A percentile compares a stretch with the other conserved stretches of the same genome.
phyloP scores from a whole-genome alignment of 2,888 invertebrate genomes.

The Linnaemya vulpina region DNA sequence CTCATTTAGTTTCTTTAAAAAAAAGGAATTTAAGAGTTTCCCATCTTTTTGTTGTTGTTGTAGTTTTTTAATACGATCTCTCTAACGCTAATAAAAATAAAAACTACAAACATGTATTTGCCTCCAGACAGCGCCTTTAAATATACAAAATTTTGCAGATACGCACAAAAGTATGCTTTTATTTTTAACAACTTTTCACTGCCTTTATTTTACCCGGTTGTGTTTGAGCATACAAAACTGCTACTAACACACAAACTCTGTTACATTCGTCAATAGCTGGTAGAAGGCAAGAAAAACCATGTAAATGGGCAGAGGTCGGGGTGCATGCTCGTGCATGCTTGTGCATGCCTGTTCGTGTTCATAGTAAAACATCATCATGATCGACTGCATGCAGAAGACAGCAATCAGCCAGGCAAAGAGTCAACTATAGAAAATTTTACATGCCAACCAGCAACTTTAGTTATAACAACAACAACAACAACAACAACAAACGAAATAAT shows the following conservation, averaged over 20 bases:
- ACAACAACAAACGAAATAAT: neutral
- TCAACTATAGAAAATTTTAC: slow-evolving; percentile 9
- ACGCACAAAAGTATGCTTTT: slow-evolving; percentile 32
- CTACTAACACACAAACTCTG: neutral
- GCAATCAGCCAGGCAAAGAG: slow-evolving; percentile 19
- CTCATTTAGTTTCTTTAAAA: slow-evolving; percentile 15
- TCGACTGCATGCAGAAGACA: slow-evolving; percentile 23
- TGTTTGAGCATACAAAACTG: neutral
- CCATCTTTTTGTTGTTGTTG: neutral
- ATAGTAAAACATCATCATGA: slow-evolving; percentile 25
- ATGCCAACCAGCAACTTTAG: neutral
- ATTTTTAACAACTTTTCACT: slow-evolving; percentile 16
- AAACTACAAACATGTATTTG: neutral
- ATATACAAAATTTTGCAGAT: slow-evolving; percentile 23
- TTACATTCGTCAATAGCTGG: neutral
- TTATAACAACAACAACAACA: neutral
- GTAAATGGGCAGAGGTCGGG: neutral
- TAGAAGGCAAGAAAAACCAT: neutral
- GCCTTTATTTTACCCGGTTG: neutral
- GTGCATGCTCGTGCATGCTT: too few species aligned
- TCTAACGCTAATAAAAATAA: neutral
- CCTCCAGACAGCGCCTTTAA: slow-evolving; percentile 27
- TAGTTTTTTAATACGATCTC: slow-evolving; percentile 6
- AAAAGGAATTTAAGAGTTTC: slow-evolving; percentile 11
- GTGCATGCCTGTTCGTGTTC: neutral